A percentile compares a stretch with the other conserved stretches of the same genome.
phyloP scores from a whole-genome alignment of 2,888 invertebrate species.

The Merodon equestris region DNA sequence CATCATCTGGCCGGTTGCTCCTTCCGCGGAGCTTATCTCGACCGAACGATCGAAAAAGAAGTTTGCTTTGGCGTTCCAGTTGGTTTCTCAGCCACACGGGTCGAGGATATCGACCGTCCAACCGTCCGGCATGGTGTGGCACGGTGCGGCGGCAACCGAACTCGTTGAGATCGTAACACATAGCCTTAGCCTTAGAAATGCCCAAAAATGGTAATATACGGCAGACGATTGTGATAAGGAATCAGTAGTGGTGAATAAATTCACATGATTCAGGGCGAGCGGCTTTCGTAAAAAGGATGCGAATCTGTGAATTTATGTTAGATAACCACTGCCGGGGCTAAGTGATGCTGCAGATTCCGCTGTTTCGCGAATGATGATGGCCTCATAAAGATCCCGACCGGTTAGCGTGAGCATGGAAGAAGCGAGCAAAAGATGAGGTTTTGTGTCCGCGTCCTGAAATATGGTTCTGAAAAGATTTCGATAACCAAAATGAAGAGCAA shows the following conservation, averaged over 20 bases:
- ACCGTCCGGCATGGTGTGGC: neutral
- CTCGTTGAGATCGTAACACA: slow-evolving; percentile 33
- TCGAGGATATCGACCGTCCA: neutral
- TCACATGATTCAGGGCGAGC: slow-evolving; percentile 68
- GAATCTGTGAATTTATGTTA: slow-evolving; percentile 69
- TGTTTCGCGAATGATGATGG: slow-evolving; percentile 64
- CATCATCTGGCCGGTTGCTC: slow-evolving; percentile 58
- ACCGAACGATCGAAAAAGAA: slow-evolving; percentile 55
- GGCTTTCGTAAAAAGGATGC: slow-evolving; percentile 67
- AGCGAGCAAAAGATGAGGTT: slow-evolving; percentile 61
- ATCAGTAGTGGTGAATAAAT: slow-evolving; percentile 67
- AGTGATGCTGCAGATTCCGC: slow-evolving; percentile 66
- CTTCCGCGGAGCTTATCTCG: slow-evolving; percentile 50
- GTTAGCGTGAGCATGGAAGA: slow-evolving; percentile 19
- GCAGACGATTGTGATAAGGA: slow-evolving; percentile 64
- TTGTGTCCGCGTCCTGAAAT: slow-evolving; percentile 49
- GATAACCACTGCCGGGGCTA: slow-evolving; percentile 61
- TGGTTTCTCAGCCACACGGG: slow-evolving; percentile 29
- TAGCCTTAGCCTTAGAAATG: slow-evolving; percentile 60
- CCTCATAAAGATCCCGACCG: slow-evolving; percentile 64
- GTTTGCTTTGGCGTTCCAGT: slow-evolving; percentile 44
- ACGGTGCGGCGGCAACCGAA: slow-evolving; percentile 6
- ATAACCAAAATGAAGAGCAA: slow-evolving; percentile 58
- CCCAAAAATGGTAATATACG: slow-evolving; percentile 68
- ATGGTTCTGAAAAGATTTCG: slow-evolving; percentile 63